Base-by-base conservation (phyloP, 2,888 invertebrate species). In the Lasioglossum marginatum region DNA sequence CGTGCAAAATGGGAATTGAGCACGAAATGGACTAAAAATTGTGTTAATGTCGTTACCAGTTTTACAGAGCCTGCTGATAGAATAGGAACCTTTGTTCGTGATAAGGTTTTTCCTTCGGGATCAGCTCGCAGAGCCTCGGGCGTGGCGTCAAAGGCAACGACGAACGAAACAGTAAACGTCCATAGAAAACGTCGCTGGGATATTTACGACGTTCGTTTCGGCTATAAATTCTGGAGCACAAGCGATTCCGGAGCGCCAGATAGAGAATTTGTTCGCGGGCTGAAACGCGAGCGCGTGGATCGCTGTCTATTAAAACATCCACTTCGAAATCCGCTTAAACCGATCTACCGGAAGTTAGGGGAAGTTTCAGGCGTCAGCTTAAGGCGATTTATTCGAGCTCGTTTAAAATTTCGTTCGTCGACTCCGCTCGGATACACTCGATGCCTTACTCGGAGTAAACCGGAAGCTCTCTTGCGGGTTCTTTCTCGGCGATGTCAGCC, bases 321-420 rank as follows among this genome's bases (percentile, higher is more conserved):
- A 74, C 76, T 80, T 66, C 63, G 63, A 80, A 84, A 85, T 85
- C 84, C 84, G 84, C 80, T 85, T 80, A 84, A 84, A 77, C 77
- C 81, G 84, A 86, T 84, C 77, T 68, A 66, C n/a, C 63, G 77
- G 70, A 86, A 82, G 82, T 85, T 85, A 71, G 68, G n/a, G 57
- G 70, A 73, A 81, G n/a, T 78, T 86, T 78, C 37, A 34, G 81
- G 78, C 81, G 75, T 73, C 66, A 76, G 76, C 78, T 85, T 81
- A 77, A 75, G 81, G 68, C 75, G 75, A 81, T 75, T 74, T 79
- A 81, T 83, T 76, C 79, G 71, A 76, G 78, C 84, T 82, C 84
- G 82, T 77, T 82, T 84, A 81, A 81, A 84, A 86, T 86, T 86
- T 81, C 85, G 80, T 27, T 27, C 74, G 45, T n/a, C 43, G 81